These are phyloP conservation scores for Holothuria leucospilota DNA, from an alignment of 53 echinoderm and acorn worm species.

Conservation along the genomic window DNA sequence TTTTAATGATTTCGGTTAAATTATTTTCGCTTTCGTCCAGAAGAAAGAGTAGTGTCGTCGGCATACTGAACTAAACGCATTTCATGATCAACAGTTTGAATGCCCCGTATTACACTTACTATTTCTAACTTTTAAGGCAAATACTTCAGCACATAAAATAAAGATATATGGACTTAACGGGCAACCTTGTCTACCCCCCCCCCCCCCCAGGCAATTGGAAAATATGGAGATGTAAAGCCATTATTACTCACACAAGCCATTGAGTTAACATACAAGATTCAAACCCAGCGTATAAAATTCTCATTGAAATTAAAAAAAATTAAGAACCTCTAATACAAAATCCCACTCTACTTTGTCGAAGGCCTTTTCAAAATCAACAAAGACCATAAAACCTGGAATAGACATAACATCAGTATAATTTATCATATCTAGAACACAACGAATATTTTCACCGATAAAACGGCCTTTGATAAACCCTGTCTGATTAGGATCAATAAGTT, in stretches of 20 bases:
- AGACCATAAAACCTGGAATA: neutral
- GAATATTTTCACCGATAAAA: too few species aligned
- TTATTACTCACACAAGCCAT: constrained; percentile 1
- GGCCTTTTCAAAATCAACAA: neutral
- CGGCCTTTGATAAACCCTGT: constrained; percentile 1
- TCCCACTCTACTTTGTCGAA: neutral
- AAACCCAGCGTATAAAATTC: neutral
- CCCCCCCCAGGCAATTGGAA: neutral
- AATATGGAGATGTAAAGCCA: too few species aligned
- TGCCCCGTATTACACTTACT: neutral
- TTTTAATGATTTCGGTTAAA: too few species aligned
- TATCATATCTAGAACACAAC: neutral
- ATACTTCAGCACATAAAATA: neutral
- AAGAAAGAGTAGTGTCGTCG: neutral
- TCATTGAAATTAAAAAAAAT: neutral
- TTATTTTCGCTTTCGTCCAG: too few species aligned
- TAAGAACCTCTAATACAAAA: neutral
- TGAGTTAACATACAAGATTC: neutral
- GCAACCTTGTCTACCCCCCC: constrained; percentile 4
- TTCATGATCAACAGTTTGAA: neutral
- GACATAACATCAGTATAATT: neutral
- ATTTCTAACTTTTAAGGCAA: neutral
- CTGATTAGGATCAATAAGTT: neutral
- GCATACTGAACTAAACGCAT: neutral
- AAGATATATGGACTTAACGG: neutral